Evolutionary conservation across 2,113 vertebrate genomes (phyloP).

Genomic region (Myiozetetes cayanensis): DNA sequence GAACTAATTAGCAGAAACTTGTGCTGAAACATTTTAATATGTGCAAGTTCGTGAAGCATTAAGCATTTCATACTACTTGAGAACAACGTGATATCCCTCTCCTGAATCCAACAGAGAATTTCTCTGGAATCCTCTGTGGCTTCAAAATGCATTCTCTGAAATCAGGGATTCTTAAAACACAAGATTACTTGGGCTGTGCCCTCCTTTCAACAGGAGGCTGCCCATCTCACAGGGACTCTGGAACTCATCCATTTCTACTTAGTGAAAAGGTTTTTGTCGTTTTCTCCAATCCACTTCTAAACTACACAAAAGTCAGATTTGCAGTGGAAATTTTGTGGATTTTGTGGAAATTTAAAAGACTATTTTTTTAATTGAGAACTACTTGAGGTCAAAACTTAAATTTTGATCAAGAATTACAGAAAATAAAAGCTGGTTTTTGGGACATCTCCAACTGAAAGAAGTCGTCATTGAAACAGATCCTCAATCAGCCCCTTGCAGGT

Average conservation of each 20-base stretch:
- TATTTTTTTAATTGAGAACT: not conserved
- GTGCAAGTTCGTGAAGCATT: not conserved
- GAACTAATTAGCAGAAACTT: not conserved
- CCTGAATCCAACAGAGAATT: not conserved
- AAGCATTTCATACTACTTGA: not conserved
- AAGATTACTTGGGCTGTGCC: not conserved
- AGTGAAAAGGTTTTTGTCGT: not conserved
- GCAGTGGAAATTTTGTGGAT: too few relatives aligned
- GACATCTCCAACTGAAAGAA: not conserved
- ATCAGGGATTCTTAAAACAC: not conserved
- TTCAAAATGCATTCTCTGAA: not conserved
- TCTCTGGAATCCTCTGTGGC: not conserved
- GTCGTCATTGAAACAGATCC: not conserved
- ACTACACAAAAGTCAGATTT: rapidly evolving
- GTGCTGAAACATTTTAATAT: not conserved
- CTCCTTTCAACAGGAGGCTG: not conserved
- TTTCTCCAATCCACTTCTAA: not conserved
- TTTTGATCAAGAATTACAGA: not conserved
- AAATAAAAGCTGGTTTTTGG: not conserved
- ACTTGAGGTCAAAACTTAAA: not conserved
- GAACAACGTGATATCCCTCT: not conserved
- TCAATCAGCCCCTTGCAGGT: not conserved
- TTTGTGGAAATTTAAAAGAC: not conserved
- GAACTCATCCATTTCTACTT: not conserved
- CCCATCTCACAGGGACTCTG: not conserved